A percentile compares a stretch with the other conserved stretches of the same genome.
phyloP scores from a whole-genome alignment of 2,113 vertebrate genomes.

The Sebastes fasciatus region DNA sequence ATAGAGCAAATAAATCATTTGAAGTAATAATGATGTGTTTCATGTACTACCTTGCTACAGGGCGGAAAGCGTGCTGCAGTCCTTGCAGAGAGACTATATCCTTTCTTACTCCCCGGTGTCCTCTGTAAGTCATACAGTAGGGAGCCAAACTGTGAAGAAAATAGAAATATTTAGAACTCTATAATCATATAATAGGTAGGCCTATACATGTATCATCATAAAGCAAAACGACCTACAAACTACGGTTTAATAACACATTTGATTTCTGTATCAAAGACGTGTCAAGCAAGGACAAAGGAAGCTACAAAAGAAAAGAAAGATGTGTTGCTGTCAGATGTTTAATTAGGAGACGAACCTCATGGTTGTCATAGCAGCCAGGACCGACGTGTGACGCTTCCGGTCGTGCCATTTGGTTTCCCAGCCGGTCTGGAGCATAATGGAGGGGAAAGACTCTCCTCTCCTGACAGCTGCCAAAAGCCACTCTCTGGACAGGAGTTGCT shows the following conservation, averaged over 20 bases:
- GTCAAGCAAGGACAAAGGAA: too few species aligned
- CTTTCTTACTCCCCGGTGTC: conserved; percentile 85
- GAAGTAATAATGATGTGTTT: not conserved
- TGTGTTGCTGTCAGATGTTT: not conserved
- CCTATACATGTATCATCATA: not conserved
- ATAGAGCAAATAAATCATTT: not conserved
- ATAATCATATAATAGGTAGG: too few species aligned
- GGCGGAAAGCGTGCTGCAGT: conserved; percentile 81
- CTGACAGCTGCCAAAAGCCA: conserved; percentile 84
- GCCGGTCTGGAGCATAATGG: conserved; percentile 64
- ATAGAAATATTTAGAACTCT: not conserved
- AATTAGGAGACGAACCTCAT: conserved; percentile 70
- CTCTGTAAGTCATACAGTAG: conserved; percentile 73
- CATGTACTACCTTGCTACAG: conserved; percentile 18
- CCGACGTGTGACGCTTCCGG: conserved; percentile 68
- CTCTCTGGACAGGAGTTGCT: not conserved
- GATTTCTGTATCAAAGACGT: not conserved
- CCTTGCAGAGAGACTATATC: conserved; percentile 87
- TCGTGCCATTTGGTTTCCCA: conserved; percentile 74
- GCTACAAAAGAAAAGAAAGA: not conserved
- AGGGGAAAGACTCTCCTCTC: conserved; percentile 82
- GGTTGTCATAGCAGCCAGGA: conserved; percentile 84
- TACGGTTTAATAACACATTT: not conserved
- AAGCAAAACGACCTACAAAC: not conserved
- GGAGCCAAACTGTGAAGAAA: conserved; percentile 74